Percentiles rank a stretch among this genome's conserved stretches.
These are phyloP conservation scores for Semnopithecus entellus DNA, from an alignment of 2,113 vertebrate species.

Conservation along the genomic window DNA sequence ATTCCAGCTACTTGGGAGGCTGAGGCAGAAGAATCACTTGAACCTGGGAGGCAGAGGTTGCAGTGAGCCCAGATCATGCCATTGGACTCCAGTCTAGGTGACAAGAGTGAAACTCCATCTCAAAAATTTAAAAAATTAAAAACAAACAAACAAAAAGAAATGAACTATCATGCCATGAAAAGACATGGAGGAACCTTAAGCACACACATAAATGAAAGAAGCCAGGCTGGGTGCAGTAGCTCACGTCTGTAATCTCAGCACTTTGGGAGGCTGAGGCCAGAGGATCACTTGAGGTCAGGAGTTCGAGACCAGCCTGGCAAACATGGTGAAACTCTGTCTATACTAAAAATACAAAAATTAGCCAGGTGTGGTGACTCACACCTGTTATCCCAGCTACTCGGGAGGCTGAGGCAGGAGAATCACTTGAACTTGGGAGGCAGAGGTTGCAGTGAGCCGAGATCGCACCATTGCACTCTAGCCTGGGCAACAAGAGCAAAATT, in stretches of 20 bases:
- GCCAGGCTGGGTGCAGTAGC: not conserved
- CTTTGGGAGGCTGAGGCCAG: not conserved
- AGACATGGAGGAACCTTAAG: not conserved
- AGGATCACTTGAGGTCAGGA: not conserved
- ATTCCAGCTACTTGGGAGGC: not conserved
- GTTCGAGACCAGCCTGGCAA: not conserved
- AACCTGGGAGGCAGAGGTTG: not conserved
- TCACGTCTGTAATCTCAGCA: not conserved
- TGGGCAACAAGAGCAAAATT: not conserved
- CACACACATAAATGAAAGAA: not conserved
- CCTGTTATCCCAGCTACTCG: not conserved
- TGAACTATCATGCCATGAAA: not conserved
- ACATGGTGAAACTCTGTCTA: not conserved
- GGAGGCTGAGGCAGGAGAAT: not conserved
- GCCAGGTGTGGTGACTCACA: not conserved
- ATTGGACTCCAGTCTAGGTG: too few relatives aligned
- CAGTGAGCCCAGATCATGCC: too few relatives aligned
- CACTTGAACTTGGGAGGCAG: not conserved
- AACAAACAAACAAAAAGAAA: too few relatives aligned
- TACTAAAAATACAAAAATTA: not conserved
- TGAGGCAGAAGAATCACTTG: not conserved
- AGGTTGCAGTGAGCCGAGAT: not conserved
- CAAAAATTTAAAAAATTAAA: too few relatives aligned
- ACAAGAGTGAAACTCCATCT: too few relatives aligned
- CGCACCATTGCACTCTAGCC: not conserved